Evolutionary conservation across 2,888 invertebrate genomes (phyloP), one percentile per base, ranked within the genome.

Genomic region (Erebia ligea): DNA sequence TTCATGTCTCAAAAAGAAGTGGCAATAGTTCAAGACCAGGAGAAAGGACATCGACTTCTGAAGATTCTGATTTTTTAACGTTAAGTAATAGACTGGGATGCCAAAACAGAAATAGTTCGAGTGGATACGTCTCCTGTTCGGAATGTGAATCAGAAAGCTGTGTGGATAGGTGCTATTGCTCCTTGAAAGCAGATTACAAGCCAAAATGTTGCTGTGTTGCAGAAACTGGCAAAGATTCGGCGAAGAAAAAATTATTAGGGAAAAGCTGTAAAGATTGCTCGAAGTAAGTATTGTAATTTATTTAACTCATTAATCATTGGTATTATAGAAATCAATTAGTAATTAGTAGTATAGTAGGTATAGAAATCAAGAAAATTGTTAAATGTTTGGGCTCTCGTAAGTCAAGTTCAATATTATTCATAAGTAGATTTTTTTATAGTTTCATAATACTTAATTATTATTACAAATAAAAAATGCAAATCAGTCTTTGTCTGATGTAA

Each of bases 131-230:
- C 1, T 97, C 97, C 2, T 98, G 97, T 84, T 97, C 97, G 57
- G 98, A 98, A 86, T 98, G 98, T 83, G 97, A 98, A 81, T 97
- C 97, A 2, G 97, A 97, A 78, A 96, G 97, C 15, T 97, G 97
- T 81, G 95, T 96, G 0, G 97, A 98, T 83, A 96, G 97, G 79
- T 98, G 98, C 81, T 98, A 98, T 81, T 98, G 98, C 82, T 97
- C 97, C 2, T 81, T 97, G 71, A 95, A 95, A 25, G 93, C 93
- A 4, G 94, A 94, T 72, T 92, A 90, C 73, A 91, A 87, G 74
- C 81, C 87, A 1, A 96, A 95, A 83, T 96, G 96, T 76, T 96
- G 95, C 81, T 96, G 96, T 76, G 94, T 95, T 1, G 90, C 94
- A 72, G 94, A 94, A 50, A 79, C 81, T 11, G 89, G 91, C 59